Conservation (phyloP, 2,888 invertebrate genomes). For the Trichopoda pennipes region DNA sequence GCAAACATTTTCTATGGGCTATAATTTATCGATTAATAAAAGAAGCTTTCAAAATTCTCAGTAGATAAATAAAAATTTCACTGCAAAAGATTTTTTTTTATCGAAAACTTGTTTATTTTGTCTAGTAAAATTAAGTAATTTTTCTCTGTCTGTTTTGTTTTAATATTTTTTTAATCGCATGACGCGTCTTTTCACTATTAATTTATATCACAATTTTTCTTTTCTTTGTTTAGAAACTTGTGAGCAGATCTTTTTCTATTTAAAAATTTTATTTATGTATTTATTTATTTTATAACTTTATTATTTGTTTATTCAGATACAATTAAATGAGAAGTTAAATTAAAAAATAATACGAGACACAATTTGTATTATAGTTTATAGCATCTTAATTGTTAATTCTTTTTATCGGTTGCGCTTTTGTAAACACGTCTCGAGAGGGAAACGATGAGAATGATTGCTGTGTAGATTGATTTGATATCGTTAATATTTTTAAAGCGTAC, state of each 20-base stretch:
- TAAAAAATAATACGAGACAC: conserved; percentile 2
- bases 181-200: conserved; percentile 36
- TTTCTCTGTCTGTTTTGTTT: conserved; percentile 3
- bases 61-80: no score
- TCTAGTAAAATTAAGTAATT: neutral
- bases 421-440: neutral
- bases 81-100: no score
- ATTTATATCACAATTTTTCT: neutral
- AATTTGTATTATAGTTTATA: conserved; percentile 27
- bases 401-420: neutral
- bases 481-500: no score
- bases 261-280: conserved; percentile 27
- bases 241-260: conserved; percentile 3
- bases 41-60: no score
- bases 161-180: conserved; percentile 12
- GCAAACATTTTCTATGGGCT: no score
- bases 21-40: no score
- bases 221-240: conserved; percentile 1
- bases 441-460: no score
- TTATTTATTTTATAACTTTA: conserved; percentile 24
- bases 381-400: conserved; percentile 27
- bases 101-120: neutral
- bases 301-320: conserved; percentile 27
- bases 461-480: no score
- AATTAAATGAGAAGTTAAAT: neutral